Evolutionary conservation across 2,797 vertebrate genomes (phyloP), one percentile per base, ranked within the genome.

Genomic region (Coregonus suidteri): DNA sequence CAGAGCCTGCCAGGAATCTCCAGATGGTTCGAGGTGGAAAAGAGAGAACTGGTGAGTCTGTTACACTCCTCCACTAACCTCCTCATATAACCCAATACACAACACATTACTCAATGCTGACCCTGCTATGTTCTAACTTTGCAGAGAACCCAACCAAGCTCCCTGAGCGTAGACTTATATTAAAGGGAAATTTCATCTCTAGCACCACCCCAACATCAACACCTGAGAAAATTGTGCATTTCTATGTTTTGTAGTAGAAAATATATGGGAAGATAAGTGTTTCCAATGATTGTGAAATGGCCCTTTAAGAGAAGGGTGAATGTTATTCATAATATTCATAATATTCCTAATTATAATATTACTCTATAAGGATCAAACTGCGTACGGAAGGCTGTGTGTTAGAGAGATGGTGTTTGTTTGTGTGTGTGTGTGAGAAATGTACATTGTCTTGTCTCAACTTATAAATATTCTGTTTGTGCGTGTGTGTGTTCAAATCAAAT

Each of bases 1-100:
- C 98, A 99, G 93, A 99, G 98, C 90, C 95, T 99, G 54, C 98
- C 98, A 31, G 98, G 98, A 81, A 99, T 99, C 87, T 99, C 98
- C 25, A 96, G 98, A 87, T 99, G 98, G 98, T 99, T 99, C 82
- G 98, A 99, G 92, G 98, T 99, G 86, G 98, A 99, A 83, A 99
- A 97, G 83, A 95, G 95, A 81, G 98, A 99, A 91, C 95, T 99
- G 94, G 98, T 99, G 89, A 98, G 97, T 90, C 66, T 77, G 71
- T 25, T 37, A 35, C 2, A 9, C 65, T 56, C 3, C n/a, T 25
- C 34, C 59, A 75, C 30, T n/a, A 51, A 25, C 41, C 11, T 31
- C 47, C 4, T 34, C 51, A 69, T 18, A 16, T 18, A 34, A 37
- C 37, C 62, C 3, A 11, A 71, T 6, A 51, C 15, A 67, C 9